Evolutionary conservation across 2,888 invertebrate species (phyloP).

Genomic region (Watsonalla binaria): DNA sequence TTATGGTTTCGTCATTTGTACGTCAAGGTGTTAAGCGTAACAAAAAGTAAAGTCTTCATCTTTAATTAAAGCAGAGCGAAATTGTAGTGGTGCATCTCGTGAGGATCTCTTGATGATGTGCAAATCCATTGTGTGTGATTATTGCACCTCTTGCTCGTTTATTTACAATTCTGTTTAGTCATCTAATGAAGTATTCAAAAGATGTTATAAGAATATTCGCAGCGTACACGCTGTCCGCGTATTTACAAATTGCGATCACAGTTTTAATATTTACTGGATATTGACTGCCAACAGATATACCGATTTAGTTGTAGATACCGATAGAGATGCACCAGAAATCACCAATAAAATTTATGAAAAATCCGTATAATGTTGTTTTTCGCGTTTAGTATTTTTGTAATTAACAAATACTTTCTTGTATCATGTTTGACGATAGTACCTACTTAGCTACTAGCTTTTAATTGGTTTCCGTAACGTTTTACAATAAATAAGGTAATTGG

Average conservation of each 20-base stretch:
- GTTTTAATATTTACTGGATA: background rate
- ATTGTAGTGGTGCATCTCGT: conserved; percentile 10
- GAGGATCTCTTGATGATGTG: conserved; percentile 29
- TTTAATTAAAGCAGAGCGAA: conserved; percentile 10
- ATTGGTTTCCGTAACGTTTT: too few relatives aligned
- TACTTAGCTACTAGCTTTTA: too few relatives aligned
- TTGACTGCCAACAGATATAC: too few relatives aligned
- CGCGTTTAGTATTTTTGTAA: too few relatives aligned
- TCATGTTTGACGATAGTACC: too few relatives aligned
- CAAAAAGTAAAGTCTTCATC: background rate
- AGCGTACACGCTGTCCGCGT: background rate
- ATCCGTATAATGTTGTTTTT: too few relatives aligned
- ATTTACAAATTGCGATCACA: background rate
- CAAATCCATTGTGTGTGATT: conserved; percentile 45
- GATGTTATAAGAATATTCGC: conserved; percentile 16
- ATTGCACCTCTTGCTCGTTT: conserved; percentile 43
- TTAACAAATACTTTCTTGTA: too few relatives aligned
- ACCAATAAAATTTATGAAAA: too few relatives aligned
- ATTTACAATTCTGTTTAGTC: conserved; percentile 60
- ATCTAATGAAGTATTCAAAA: conserved; percentile 73
- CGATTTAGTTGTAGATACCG: too few relatives aligned
- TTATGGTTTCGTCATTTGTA: background rate
- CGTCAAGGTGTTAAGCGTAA: background rate
- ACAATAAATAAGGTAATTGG: too few relatives aligned
- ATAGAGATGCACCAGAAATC: too few relatives aligned